Conservation (phyloP, 2,113 vertebrate genomes). For the Anguilla rostrata region DNA sequence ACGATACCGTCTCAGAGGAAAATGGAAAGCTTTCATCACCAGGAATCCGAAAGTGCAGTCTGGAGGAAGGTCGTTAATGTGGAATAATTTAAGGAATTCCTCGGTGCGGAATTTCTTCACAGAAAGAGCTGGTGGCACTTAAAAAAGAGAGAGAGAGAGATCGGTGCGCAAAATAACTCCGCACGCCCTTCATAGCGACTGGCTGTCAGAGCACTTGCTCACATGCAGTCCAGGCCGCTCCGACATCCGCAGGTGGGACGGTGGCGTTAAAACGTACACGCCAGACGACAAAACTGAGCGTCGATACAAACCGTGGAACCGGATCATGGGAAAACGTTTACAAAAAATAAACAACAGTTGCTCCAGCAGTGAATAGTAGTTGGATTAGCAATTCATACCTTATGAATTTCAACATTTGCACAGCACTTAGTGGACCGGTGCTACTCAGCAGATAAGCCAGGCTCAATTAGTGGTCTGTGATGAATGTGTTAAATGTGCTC, state of each 20-base stretch:
- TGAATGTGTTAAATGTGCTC: neutral
- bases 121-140: neutral
- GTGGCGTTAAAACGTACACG: neutral
- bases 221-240: neutral
- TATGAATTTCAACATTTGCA: neutral
- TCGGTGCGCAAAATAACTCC: neutral
- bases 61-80: neutral
- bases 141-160: neutral
- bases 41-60: neutral
- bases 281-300: neutral
- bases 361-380: neutral
- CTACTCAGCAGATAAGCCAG: neutral
- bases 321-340: neutral
- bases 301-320: neutral
- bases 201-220: neutral
- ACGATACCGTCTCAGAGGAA: neutral
- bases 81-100: neutral
- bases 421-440: no score
- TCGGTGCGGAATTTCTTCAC: neutral
- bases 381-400: neutral
- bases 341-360: neutral
- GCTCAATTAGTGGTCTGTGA: neutral
- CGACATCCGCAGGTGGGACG: neutral
- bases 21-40: neutral
- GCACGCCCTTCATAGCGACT: neutral